phyloP scores from a whole-genome alignment of 2,888 invertebrate species.

The Amblyjoppa proteus region DNA sequence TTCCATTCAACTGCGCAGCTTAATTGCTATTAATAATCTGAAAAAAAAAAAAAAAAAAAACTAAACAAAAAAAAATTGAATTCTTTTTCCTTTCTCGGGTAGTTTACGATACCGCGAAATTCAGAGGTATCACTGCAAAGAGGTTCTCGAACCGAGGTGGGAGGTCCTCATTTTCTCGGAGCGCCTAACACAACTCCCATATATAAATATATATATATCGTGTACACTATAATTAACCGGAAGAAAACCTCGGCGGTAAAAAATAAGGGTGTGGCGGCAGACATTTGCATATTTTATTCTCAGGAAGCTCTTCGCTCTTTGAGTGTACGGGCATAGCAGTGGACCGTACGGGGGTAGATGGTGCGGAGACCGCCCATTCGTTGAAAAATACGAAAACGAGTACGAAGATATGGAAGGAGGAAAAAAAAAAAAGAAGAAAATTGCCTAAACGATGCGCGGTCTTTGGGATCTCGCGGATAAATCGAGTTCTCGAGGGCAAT shows the following conservation, averaged over 20 bases:
- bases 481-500: constrained; percentile 41
- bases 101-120: constrained; percentile 27
- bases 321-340: not conserved
- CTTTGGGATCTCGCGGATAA: constrained; percentile 34
- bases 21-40: constrained; percentile 38
- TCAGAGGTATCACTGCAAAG: constrained; percentile 26
- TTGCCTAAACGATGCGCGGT: constrained; percentile 32
- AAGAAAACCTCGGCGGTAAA: not conserved
- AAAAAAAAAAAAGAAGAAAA: constrained; percentile 13
- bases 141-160: not conserved
- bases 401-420: not conserved
- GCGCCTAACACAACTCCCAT: not conserved
- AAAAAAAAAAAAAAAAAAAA: not conserved
- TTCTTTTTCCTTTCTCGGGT: not conserved
- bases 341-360: not conserved
- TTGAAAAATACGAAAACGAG: constrained; percentile 43
- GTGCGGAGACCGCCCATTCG: constrained; percentile 26
- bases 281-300: constrained; percentile 40
- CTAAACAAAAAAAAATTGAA: not conserved
- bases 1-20: not conserved
- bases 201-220: not conserved
- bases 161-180: constrained; percentile 39
- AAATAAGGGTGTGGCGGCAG: not conserved
- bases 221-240: constrained; percentile 26
- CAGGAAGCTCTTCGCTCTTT: constrained; percentile 15